Evolutionary conservation across 2,797 vertebrate species (phyloP).

Genomic region (Parotocinclus haroldoi): DNA sequence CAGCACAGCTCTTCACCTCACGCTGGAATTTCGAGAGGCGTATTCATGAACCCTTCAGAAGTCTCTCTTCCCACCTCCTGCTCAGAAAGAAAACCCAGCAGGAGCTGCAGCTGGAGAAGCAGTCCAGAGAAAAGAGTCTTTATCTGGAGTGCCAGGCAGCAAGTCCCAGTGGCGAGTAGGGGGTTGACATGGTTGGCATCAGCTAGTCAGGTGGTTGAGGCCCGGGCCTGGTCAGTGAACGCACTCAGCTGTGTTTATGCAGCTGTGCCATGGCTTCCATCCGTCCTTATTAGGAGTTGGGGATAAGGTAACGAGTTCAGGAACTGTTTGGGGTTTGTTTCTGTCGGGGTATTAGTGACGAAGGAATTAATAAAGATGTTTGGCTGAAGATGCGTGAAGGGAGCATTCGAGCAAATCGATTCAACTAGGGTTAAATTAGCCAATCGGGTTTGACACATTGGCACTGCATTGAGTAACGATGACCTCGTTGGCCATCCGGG

Average conservation of each 20-base stretch:
- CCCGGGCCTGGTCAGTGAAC: constrained; percentile 26
- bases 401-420: constrained; percentile 3
- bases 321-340: constrained; percentile 30
- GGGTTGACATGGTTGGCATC: neutral
- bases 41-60: constrained; percentile 30
- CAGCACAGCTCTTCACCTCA: constrained; percentile 28
- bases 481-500: neutral
- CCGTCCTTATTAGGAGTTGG: constrained; percentile 12
- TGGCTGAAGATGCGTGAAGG: neutral
- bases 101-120: constrained; percentile 33
- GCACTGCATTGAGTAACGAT: neutral
- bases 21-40: constrained; percentile 33
- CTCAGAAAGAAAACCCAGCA: constrained; percentile 33
- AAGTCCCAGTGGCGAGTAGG: constrained; percentile 12
- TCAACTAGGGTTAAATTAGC: neutral
- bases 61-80: constrained; percentile 32
- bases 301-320: constrained; percentile 29
- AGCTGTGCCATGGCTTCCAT: constrained; percentile 41
- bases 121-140: constrained; percentile 44
- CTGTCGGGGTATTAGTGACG: constrained; percentile 19
- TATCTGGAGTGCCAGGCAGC: constrained; percentile 31
- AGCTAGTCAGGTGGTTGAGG: constrained; percentile 28
- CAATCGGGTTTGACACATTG: neutral
- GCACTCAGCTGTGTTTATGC: constrained; percentile 42
- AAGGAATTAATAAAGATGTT: constrained; percentile 1